Evolutionary conservation across 2,888 invertebrate species (phyloP), one percentile per base, ranked within the genome.

Genomic region (Caenorhabditis sp.): DNA sequence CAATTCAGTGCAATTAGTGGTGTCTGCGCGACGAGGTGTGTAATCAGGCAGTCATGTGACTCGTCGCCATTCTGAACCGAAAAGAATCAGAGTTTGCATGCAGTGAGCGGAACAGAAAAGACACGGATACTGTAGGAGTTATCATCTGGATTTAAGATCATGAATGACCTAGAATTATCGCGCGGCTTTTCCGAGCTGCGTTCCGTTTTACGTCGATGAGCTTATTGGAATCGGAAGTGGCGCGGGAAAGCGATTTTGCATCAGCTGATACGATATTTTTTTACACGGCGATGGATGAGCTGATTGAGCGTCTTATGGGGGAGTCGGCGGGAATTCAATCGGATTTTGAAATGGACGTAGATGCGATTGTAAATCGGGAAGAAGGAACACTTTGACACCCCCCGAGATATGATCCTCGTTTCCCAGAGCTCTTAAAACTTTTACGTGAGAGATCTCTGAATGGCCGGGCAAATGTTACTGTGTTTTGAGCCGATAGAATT

Each of bases 1-100:
- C 56, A 56, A 32, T 35, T 35, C 61, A 62, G 62, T 62, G 62
- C 62, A 62, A 62, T 62, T 62, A 62, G 28, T 11, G 18, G 32
- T 18, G 62, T 62, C 62, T 47, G 62, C 28, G 32, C 28, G 32
- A 11, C 50, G 50, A 62, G 32, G 50, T 50, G 62, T 62, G 20
- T 62, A 50, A 62, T 62, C 47, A 26, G 28, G 62, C n/a, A 28
- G 6, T 20, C 56, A 18, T 18, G 56, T 56, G 56, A n/a, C 9
- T 47, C 47, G n/a, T 47, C 47, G 47, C 15, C 40, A 15, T 3
- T 13, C 15, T 5, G 40, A 15, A 5, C 6, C 40, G n/a, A n/a
- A n/a, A n/a, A 9, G 47, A n/a, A 47, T 47, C 47, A 47, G 47
- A 47, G 47, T 47, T 47, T 47, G 47, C 47, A 47, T 11, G 18